Conservation (phyloP, 2,113 vertebrate species). For the Nasalis larvatus region DNA sequence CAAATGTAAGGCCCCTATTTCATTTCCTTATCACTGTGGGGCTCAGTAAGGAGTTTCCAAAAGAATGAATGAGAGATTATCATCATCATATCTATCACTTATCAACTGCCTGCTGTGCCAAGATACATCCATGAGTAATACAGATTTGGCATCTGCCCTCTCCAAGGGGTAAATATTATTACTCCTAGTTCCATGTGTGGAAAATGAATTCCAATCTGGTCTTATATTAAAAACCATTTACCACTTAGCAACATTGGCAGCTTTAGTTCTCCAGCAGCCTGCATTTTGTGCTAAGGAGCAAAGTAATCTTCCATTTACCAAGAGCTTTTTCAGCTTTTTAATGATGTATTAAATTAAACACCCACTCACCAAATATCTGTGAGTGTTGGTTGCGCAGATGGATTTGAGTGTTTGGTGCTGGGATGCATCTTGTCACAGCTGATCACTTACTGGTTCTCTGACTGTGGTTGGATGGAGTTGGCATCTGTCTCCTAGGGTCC, state of each 20-base stretch:
- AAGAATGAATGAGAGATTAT: not conserved
- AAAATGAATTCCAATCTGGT: slow-evolving; percentile 38
- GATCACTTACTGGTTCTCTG: slow-evolving; percentile 46
- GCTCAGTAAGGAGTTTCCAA: slow-evolving; percentile 17
- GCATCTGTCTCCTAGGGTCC: not conserved
- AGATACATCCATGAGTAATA: not conserved
- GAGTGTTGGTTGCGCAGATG: slow-evolving; percentile 28
- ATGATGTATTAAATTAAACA: slow-evolving; percentile 60
- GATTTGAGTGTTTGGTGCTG: not conserved
- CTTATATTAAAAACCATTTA: slow-evolving; percentile 26
- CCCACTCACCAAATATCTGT: slow-evolving; percentile 53
- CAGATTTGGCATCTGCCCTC: not conserved
- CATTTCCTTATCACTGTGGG: not conserved
- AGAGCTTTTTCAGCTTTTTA: slow-evolving; percentile 41
- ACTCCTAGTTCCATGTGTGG: not conserved
- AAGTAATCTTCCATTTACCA: slow-evolving; percentile 40
- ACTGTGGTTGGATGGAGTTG: not conserved
- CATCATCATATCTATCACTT: not conserved
- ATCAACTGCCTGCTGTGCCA: not conserved
- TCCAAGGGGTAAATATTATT: not conserved
- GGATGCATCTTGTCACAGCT: not conserved
- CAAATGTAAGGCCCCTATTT: not conserved
- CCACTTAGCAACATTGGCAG: slow-evolving; percentile 32
- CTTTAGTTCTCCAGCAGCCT: slow-evolving; percentile 43
- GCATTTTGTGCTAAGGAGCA: slow-evolving; percentile 28